A percentile compares a stretch with the other conserved stretches of the same genome.
Evolutionary conservation across 2,888 invertebrate species (phyloP).

Genomic region (Tiliacea aurago): DNA sequence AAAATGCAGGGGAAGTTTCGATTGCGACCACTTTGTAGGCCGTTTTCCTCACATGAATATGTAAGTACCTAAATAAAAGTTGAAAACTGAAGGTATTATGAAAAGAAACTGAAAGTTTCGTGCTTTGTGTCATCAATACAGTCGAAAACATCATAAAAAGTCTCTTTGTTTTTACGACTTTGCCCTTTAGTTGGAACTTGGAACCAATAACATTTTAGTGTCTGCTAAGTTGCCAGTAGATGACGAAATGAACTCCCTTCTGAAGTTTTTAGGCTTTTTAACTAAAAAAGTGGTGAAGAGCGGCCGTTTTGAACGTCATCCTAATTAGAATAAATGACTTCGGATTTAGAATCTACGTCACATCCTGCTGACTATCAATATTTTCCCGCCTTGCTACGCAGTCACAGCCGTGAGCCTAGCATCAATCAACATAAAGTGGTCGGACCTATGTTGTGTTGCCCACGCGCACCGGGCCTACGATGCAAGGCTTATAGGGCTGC

Average conservation of each 20-base stretch:
- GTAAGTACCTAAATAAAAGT: not conserved
- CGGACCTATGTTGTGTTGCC: conserved; percentile 49
- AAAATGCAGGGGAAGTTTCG: conserved; percentile 8
- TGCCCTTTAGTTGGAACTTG: conserved; percentile 1
- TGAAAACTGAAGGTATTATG: conserved; percentile 16
- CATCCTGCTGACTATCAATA: not conserved
- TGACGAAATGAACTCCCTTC: conserved; percentile 42
- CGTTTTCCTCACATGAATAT: conserved; percentile 2
- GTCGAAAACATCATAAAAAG: conserved; percentile 11
- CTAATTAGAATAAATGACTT: not conserved
- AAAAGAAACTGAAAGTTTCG: conserved; percentile 7
- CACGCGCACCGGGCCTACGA: conserved; percentile 53
- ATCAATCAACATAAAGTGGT: conserved; percentile 57
- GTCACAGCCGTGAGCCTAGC: conserved; percentile 31
- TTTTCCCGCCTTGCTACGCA: conserved; percentile 42
- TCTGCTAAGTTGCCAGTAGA: conserved; percentile 9
- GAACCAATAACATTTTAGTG: not conserved
- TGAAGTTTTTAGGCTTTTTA: not conserved
- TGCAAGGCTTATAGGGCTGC: conserved; percentile 43
- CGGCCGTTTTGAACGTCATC: not conserved
- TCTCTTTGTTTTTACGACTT: conserved; percentile 17
- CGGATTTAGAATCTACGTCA: not conserved
- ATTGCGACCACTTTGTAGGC: not conserved
- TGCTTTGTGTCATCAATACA: conserved; percentile 12
- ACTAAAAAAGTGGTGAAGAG: not conserved